Conservation (phyloP, 2,888 invertebrate species). For the Itoplectis maculator region DNA sequence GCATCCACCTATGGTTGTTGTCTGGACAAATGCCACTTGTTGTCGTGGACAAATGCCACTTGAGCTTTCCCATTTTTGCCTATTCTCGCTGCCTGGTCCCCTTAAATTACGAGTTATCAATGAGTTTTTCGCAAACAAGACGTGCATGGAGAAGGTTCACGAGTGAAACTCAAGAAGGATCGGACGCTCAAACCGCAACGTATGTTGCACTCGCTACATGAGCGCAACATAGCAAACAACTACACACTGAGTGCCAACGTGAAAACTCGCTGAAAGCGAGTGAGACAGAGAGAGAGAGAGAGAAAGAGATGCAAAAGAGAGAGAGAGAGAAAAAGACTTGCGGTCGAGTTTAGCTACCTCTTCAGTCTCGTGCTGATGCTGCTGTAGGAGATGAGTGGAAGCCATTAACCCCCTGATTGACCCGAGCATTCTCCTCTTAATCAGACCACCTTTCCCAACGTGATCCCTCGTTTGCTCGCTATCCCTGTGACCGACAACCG, state of each 20-base stretch:
- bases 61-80: no score
- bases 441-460: constrained; percentile 77
- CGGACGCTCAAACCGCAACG: constrained; percentile 10
- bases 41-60: no score
- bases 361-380: constrained; percentile 79
- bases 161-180: constrained; percentile 11
- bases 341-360: constrained; percentile 77
- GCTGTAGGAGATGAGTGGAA: constrained; percentile 81
- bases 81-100: no score
- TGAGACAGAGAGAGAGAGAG: constrained; percentile 18
- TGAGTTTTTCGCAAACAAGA: neutral
- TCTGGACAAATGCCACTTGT: no score
- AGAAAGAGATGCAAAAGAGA: no score
- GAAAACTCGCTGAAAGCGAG: constrained; percentile 9
- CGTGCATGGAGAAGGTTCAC: neutral
- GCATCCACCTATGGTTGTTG: no score
- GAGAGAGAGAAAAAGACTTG: constrained; percentile 46
- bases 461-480: constrained; percentile 68
- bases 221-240: neutral
- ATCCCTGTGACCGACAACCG: constrained; percentile 51
- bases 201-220: neutral
- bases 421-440: constrained; percentile 82
- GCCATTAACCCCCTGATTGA: constrained; percentile 83
- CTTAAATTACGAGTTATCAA: neutral
- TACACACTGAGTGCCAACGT: neutral